A percentile compares a stretch with the other conserved stretches of the same genome.
Conservation (phyloP, 2,888 invertebrate species). For the Euproctis similis region DNA sequence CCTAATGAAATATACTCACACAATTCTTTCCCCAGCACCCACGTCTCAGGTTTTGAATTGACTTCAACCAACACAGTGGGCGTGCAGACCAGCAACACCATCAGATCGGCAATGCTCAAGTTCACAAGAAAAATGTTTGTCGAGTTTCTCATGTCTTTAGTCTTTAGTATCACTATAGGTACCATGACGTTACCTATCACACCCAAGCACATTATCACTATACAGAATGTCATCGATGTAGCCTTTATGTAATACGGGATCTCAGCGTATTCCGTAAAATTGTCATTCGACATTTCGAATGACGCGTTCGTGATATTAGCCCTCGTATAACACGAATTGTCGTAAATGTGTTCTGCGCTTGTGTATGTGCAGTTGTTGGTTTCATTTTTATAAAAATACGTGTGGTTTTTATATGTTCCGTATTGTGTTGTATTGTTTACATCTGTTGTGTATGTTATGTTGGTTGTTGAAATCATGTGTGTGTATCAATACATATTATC, state of each 20-base stretch:
- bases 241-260: constrained; percentile 91
- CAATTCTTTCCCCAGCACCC: constrained; percentile 93
- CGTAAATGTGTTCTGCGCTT: constrained; percentile 19
- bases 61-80: constrained; percentile 96
- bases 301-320: constrained; percentile 32
- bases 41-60: constrained; percentile 91
- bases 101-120: constrained; percentile 92
- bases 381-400: constrained; percentile 22
- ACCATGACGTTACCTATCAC: constrained; percentile 95
- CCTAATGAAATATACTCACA: constrained; percentile 84
- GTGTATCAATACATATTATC: constrained; percentile 42
- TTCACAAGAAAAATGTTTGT: constrained; percentile 97
- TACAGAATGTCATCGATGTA: constrained; percentile 91
- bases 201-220: constrained; percentile 91
- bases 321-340: constrained; percentile 32
- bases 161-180: constrained; percentile 92
- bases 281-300: constrained; percentile 40
- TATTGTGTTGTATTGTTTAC: constrained; percentile 33
- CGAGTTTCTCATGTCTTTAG: constrained; percentile 95
- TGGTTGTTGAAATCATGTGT: constrained; percentile 68
- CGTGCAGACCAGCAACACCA: constrained; percentile 93
- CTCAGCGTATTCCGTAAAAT: constrained; percentile 69
- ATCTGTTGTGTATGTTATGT: constrained; percentile 48
- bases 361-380: constrained; percentile 32
- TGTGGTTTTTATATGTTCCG: constrained; percentile 17